Conservation (phyloP, 2,888 invertebrate genomes). For the Leptinotarsa tumamoca region DNA sequence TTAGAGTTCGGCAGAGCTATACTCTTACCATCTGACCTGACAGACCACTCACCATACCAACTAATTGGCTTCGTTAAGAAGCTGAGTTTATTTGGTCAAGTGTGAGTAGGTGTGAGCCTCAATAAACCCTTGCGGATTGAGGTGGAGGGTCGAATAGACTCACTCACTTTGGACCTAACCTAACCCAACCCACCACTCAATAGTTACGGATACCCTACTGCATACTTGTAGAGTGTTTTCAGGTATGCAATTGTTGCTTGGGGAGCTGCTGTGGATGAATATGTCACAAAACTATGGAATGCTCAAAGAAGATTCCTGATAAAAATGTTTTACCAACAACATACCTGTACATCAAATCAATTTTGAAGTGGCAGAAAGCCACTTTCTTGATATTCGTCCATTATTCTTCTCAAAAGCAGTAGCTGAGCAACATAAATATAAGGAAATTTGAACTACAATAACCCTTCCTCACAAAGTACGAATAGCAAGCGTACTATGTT, state of each 20-base stretch:
- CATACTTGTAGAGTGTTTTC: neutral
- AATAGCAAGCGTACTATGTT: neutral
- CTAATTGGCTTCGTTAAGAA: too few relatives aligned
- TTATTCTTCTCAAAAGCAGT: neutral
- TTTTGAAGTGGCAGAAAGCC: neutral
- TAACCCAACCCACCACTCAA: neutral
- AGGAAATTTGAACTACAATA: neutral
- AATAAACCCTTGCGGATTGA: too few relatives aligned
- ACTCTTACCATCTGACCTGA: too few relatives aligned
- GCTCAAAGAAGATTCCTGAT: neutral
- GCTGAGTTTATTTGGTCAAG: too few relatives aligned
- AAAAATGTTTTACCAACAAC: neutral
- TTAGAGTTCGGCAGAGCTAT: too few relatives aligned
- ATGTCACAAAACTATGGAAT: neutral
- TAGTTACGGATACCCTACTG: neutral
- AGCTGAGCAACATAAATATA: neutral
- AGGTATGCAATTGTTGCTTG: neutral
- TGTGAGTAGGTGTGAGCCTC: too few relatives aligned
- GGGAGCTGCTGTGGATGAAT: neutral
- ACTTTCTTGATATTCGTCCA: neutral
- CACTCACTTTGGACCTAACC: too few relatives aligned
- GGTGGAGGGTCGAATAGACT: too few relatives aligned
- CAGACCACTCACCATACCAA: too few relatives aligned
- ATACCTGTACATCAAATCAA: neutral
- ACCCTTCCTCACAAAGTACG: neutral